These are phyloP conservation scores for Spodoptera litura DNA, from an alignment of 1,140 invertebrate genomes.

Conservation along the genomic window DNA sequence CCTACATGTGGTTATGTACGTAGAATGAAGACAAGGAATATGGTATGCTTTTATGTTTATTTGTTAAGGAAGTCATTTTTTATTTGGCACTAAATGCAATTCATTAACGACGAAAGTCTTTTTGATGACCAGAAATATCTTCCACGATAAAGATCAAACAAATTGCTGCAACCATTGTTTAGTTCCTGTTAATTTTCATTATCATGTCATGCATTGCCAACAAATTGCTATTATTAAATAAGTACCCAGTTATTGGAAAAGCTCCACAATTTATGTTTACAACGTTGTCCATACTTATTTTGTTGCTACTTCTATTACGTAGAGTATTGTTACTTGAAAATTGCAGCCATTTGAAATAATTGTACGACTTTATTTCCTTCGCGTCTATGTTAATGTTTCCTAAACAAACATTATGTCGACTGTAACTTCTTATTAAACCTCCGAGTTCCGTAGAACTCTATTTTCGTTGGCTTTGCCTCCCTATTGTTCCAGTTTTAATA, in stretches of 20 bases:
- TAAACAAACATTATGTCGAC: constrained; percentile 43
- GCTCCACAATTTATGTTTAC: not conserved
- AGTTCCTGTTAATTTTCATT: too few relatives aligned
- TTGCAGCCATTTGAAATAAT: constrained; percentile 37
- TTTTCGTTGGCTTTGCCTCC: constrained; percentile 27
- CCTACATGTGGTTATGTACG: too few relatives aligned
- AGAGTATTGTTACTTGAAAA: constrained; percentile 28
- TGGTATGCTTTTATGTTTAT: too few relatives aligned
- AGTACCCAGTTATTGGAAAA: not conserved
- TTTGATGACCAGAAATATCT: too few relatives aligned
- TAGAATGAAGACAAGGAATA: too few relatives aligned
- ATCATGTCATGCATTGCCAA: too few relatives aligned
- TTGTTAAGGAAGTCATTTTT: too few relatives aligned
- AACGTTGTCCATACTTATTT: constrained; percentile 18
- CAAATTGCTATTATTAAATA: not conserved
- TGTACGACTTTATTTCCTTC: constrained; percentile 39
- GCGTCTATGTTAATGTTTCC: constrained; percentile 41
- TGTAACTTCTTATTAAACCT: constrained; percentile 36
- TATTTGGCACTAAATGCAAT: too few relatives aligned
- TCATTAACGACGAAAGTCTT: too few relatives aligned
- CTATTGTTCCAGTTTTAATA: constrained; percentile 34
- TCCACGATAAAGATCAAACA: too few relatives aligned
- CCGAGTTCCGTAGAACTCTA: constrained; percentile 20
- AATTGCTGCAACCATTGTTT: too few relatives aligned
- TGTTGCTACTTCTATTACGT: constrained; percentile 12